Percentiles rank a stretch among this genome's conserved stretches.
These are phyloP conservation scores for Aythya baeri DNA, from an alignment of 2,113 vertebrate species.

Conservation along the genomic window DNA sequence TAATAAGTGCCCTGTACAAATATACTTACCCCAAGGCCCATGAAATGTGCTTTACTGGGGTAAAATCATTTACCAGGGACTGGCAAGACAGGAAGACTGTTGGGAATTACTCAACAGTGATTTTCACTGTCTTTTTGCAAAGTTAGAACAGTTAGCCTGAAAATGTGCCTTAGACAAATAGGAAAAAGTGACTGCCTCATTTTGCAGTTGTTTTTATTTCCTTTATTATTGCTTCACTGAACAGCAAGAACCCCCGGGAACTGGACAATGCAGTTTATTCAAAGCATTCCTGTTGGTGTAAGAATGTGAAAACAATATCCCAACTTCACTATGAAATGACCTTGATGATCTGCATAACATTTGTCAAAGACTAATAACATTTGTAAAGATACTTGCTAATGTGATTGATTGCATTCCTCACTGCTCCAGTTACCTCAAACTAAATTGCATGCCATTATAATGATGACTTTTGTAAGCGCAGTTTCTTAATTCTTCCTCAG, in stretches of 20 bases:
- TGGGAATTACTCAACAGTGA: neutral
- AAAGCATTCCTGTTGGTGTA: constrained; percentile 36
- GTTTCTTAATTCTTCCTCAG: constrained; percentile 73
- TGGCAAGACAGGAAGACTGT: neutral
- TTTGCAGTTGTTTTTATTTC: constrained; percentile 40
- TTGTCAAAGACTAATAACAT: constrained; percentile 77
- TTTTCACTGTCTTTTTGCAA: neutral
- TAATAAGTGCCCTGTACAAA: neutral
- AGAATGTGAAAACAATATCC: constrained; percentile 64
- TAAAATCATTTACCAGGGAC: neutral
- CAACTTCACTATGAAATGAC: constrained; percentile 62
- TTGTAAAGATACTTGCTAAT: constrained; percentile 79
- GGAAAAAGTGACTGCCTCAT: neutral
- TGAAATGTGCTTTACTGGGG: neutral
- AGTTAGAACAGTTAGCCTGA: neutral
- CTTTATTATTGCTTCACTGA: constrained; percentile 1
- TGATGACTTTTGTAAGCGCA: constrained; percentile 74
- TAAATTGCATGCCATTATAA: constrained; percentile 87
- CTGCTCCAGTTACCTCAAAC: constrained; percentile 74
- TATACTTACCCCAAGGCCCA: neutral
- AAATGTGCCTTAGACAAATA: neutral
- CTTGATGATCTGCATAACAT: constrained; percentile 61
- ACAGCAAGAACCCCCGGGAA: constrained; percentile 32
- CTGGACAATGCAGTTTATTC: constrained; percentile 45
- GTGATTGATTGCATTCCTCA: constrained; percentile 80